A percentile compares a stretch with the other conserved stretches of the same genome.
These are phyloP conservation scores for Bombus sibiricus DNA, from an alignment of 1,140 invertebrate genomes.

Conservation along the genomic window DNA sequence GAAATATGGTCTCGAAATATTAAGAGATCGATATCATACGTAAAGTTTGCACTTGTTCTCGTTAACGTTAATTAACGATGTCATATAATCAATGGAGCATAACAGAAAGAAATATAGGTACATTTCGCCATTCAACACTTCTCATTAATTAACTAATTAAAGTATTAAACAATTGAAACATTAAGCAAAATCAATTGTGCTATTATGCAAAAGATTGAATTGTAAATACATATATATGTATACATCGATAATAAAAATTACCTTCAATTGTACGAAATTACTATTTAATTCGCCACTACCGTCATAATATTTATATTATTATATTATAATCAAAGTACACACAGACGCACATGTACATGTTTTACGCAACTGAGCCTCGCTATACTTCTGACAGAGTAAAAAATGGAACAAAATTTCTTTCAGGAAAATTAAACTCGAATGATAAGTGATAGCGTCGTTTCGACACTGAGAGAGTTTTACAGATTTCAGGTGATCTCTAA, in stretches of 20 bases:
- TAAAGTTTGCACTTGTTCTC: neutral
- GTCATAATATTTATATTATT: neutral
- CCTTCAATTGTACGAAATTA: too few relatives aligned
- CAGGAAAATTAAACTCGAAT: neutral
- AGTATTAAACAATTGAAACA: neutral
- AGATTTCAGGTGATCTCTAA: rapidly evolving
- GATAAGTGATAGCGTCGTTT: neutral
- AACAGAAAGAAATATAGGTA: neutral
- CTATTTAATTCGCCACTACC: neutral
- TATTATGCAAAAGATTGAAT: neutral
- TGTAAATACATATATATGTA: slow-evolving; percentile 12
- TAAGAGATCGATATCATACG: neutral
- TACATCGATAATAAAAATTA: neutral
- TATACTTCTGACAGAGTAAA: neutral
- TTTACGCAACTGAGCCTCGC: too few relatives aligned
- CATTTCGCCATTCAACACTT: neutral
- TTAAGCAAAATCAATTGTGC: neutral
- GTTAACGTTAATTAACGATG: too few relatives aligned
- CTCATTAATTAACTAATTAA: slow-evolving; percentile 15
- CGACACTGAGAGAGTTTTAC: neutral
- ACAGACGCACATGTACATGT: neutral
- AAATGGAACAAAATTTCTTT: neutral
- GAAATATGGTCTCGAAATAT: neutral
- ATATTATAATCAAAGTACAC: neutral
- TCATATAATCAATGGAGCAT: too few relatives aligned